phyloP scores from a whole-genome alignment of 2,797 vertebrate genomes.

The Betta splendens region DNA sequence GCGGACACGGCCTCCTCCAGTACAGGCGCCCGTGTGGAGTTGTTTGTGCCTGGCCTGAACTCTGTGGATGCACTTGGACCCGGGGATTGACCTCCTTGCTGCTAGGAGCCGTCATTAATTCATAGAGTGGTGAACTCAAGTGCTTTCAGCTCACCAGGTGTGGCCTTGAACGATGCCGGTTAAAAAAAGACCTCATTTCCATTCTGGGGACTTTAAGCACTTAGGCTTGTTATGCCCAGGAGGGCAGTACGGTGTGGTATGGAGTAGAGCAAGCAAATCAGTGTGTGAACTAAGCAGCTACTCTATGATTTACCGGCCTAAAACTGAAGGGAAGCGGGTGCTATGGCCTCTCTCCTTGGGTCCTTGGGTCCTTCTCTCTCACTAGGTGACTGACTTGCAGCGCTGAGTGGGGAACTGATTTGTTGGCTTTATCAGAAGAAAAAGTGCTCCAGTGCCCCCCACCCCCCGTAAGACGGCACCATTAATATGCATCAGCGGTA shows the following conservation, averaged over 20 bases:
- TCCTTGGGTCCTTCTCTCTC: conserved; percentile 33
- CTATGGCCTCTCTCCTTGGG: conserved; percentile 28
- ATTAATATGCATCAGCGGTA: conserved; percentile 77
- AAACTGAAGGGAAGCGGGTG: conserved; percentile 39
- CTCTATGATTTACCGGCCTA: conserved; percentile 57
- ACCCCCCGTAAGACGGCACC: conserved; percentile 46
- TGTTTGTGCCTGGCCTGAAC: conserved; percentile 28
- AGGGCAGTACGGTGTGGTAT: conserved; percentile 58
- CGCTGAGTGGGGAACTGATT: conserved; percentile 32
- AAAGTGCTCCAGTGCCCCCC: conserved; percentile 2
- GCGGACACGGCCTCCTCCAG: conserved; percentile 7
- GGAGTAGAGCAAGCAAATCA: conserved; percentile 60
- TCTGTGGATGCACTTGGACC: conserved; percentile 35
- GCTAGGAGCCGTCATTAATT: conserved; percentile 65
- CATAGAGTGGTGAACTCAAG: conserved; percentile 43
- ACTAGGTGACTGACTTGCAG: conserved; percentile 35
- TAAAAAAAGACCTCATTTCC: conserved; percentile 65
- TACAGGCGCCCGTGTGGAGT: neutral
- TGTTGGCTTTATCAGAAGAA: conserved; percentile 39
- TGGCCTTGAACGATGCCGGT: conserved; percentile 67
- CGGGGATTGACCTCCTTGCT: conserved; percentile 40
- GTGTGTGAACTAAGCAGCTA: conserved; percentile 46
- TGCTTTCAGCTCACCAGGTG: conserved; percentile 65
- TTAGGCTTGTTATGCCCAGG: conserved; percentile 65
- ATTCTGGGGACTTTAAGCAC: conserved; percentile 68